Percentiles rank a stretch among this genome's conserved stretches.
phyloP scores from a whole-genome alignment of 2,888 invertebrate genomes.

The Stegophylla sp. region DNA sequence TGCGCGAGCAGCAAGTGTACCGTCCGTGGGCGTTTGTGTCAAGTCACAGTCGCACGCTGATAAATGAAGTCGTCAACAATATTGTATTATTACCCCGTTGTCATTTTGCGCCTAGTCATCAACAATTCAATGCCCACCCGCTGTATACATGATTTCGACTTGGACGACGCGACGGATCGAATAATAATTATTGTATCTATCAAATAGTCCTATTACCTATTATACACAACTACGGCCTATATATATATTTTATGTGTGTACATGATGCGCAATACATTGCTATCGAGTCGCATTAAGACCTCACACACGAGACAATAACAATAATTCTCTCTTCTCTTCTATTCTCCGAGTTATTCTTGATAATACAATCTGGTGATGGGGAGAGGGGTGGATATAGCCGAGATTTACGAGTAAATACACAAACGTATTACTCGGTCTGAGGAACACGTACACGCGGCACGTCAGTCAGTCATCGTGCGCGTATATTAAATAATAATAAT shows the following conservation, averaged over 20 bases:
- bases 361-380: neutral
- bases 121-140: conserved; percentile 3
- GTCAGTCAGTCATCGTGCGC: neutral
- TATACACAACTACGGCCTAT: neutral
- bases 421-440: conserved; percentile 35
- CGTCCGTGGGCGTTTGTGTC: neutral
- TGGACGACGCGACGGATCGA: neutral
- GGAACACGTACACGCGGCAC: neutral
- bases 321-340: neutral
- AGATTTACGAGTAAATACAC: conserved; percentile 19
- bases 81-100: conserved; percentile 30
- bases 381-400: neutral
- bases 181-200: conserved; percentile 33
- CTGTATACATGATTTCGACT: neutral
- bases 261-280: neutral
- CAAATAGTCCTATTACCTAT: neutral
- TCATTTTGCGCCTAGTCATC: conserved; percentile 53
- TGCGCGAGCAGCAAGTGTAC: too few species aligned
- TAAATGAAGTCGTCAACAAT: conserved; percentile 41
- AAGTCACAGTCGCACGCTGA: conserved; percentile 17
- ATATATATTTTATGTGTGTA: neutral
- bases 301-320: conserved; percentile 30
- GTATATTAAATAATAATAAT: neutral
- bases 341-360: neutral
- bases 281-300: conserved; percentile 51